These are phyloP conservation scores for Oxyteleia sp. DNA, from an alignment of 2,888 invertebrate species.

Conservation along the genomic window DNA sequence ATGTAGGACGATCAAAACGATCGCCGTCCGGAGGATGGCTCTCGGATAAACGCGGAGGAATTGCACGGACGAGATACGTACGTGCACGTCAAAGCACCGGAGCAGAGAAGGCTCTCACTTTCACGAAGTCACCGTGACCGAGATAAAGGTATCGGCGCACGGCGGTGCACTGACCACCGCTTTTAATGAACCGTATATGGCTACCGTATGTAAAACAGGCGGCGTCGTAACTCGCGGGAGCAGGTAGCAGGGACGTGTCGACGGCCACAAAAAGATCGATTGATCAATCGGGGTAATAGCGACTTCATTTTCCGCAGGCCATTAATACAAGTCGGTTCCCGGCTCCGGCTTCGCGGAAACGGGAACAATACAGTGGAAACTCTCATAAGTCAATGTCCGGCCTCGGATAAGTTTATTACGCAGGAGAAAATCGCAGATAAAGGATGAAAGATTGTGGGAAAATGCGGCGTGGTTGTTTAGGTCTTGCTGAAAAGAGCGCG, in stretches of 20 bases:
- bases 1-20: constrained; percentile 70
- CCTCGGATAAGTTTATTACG: constrained; percentile 11
- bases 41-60: constrained; percentile 50
- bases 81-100: constrained; percentile 70
- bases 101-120: constrained; percentile 84
- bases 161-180: constrained; percentile 79
- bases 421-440: constrained; percentile 2
- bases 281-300: constrained; percentile 82
- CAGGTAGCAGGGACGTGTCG: constrained; percentile 79
- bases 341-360: constrained; percentile 14
- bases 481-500: background rate
- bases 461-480: background rate
- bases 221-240: constrained; percentile 45
- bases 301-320: constrained; percentile 51
- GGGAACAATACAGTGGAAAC: constrained; percentile 19
- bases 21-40: constrained; percentile 62
- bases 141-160: constrained; percentile 85
- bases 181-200: constrained; percentile 82
- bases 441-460: constrained; percentile 8
- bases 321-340: constrained; percentile 38
- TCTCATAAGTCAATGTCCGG: constrained; percentile 16
- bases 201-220: constrained; percentile 75
- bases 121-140: constrained; percentile 87
- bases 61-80: constrained; percentile 58
- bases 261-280: constrained; percentile 82